These are phyloP conservation scores for Labia minor DNA, from an alignment of 2,888 invertebrate genomes.

Conservation along the genomic window DNA sequence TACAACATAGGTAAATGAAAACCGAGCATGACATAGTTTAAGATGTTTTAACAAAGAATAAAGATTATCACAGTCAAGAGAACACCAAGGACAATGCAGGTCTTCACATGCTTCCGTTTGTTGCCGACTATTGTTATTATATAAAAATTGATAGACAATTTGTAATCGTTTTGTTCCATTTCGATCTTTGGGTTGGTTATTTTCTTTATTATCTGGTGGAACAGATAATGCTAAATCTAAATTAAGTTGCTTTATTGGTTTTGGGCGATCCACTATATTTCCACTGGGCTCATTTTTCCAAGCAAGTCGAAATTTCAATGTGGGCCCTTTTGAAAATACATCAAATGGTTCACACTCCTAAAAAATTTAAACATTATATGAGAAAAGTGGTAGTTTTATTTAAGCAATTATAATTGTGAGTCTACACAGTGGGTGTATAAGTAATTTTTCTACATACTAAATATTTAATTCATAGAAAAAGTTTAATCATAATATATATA, in stretches of 20 bases:
- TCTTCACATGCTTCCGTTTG: slow-evolving; percentile 92
- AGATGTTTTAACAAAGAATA: slow-evolving; percentile 88
- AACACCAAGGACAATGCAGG: slow-evolving; percentile 93
- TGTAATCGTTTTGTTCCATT: slow-evolving; percentile 42
- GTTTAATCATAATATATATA: no score
- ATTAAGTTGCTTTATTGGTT: slow-evolving; percentile 33
- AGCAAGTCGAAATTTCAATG: slow-evolving; percentile 70
- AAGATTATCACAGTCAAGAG: slow-evolving; percentile 73
- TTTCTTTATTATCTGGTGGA: slow-evolving; percentile 16
- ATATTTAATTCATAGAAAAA: no score
- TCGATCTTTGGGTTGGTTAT: slow-evolving; percentile 30
- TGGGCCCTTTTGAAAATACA: slow-evolving; percentile 66
- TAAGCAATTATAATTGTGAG: no score
- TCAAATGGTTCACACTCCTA: slow-evolving; percentile 53
- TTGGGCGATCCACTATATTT: slow-evolving; percentile 54
- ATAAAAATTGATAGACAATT: slow-evolving; percentile 91
- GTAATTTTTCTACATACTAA: no score
- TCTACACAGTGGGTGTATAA: slow-evolving; percentile 3
- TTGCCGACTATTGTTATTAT: slow-evolving; percentile 87
- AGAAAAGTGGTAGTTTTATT: no score
- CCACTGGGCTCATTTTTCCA: slow-evolving; percentile 69
- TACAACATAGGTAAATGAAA: slow-evolving; percentile 83
- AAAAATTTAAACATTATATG: slow-evolving; percentile 30
- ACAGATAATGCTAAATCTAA: not conserved
- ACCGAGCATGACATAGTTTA: slow-evolving; percentile 84